These are phyloP conservation scores for Poeciliopsis turrubarensis DNA, from an alignment of 2,113 vertebrate species.

Conservation along the genomic window DNA sequence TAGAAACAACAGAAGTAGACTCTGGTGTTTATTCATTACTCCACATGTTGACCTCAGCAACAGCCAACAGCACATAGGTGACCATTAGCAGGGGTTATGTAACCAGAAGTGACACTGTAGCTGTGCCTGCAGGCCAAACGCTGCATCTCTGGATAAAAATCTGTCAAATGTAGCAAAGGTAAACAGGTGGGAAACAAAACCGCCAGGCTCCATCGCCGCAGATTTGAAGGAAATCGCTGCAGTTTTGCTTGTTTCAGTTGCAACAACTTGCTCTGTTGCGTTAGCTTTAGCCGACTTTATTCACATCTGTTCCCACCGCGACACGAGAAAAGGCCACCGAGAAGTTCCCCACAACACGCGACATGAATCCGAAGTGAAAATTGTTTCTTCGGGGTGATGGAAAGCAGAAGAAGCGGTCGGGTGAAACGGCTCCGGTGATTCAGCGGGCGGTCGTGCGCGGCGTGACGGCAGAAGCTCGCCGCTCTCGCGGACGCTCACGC, in stretches of 20 bases:
- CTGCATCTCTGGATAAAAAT: conserved; percentile 23
- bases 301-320: conserved; percentile 11
- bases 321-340: conserved; percentile 21
- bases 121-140: conserved; percentile 63
- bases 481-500: conserved; percentile 39
- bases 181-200: conserved; percentile 12
- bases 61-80: conserved; percentile 16
- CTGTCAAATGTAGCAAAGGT: conserved; percentile 10
- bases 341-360: conserved; percentile 44
- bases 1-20: conserved; percentile 7
- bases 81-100: conserved; percentile 57
- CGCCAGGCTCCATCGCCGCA: not conserved
- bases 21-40: conserved; percentile 20
- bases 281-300: conserved; percentile 49
- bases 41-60: conserved; percentile 6
- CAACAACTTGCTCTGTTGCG: conserved; percentile 36
- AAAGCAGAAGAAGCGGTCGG: not conserved
- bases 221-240: not conserved
- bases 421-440: conserved; percentile 19
- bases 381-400: rapidly evolving
- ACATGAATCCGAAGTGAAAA: no score
- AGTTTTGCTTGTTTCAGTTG: conserved; percentile 17
- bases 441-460: conserved; percentile 48
- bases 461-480: conserved; percentile 48
- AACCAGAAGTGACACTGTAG: conserved; percentile 48